A percentile compares a stretch with the other conserved stretches of the same genome.
These are phyloP conservation scores for Glaucopsyche alexis DNA, from an alignment of 2,888 invertebrate species.

Conservation along the genomic window DNA sequence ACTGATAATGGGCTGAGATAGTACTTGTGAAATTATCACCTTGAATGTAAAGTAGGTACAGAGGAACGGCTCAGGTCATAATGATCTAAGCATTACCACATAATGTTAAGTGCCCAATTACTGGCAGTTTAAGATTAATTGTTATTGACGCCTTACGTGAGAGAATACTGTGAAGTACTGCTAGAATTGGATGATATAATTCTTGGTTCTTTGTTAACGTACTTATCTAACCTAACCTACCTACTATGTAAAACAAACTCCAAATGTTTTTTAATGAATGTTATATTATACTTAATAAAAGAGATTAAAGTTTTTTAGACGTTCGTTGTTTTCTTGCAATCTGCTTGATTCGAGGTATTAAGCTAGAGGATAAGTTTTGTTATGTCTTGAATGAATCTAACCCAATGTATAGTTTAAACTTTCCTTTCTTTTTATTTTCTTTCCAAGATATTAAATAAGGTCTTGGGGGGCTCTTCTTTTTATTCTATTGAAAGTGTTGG, in stretches of 20 bases:
- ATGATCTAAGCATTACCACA: slow-evolving; percentile 28
- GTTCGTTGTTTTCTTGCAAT: too few species aligned
- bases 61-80: slow-evolving; percentile 32
- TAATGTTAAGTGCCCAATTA: slow-evolving; percentile 26
- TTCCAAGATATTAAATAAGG: too few species aligned
- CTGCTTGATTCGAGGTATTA: too few species aligned
- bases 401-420: too few species aligned
- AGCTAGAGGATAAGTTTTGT: too few species aligned
- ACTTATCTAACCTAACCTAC: background rate
- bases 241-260: background rate
- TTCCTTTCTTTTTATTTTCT: too few species aligned
- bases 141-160: background rate
- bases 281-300: too few species aligned
- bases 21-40: slow-evolving; percentile 37
- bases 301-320: too few species aligned
- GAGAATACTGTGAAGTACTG: background rate
- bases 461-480: too few species aligned
- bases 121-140: slow-evolving; percentile 4
- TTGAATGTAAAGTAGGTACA: slow-evolving; percentile 27
- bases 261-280: background rate
- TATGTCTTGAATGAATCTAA: too few species aligned
- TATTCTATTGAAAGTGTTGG: too few species aligned
- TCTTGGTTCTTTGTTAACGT: too few species aligned
- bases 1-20: slow-evolving; percentile 38
- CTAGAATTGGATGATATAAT: background rate